Evolutionary conservation across 2,888 invertebrate genomes (phyloP).

Genomic region (Phengaris arion): DNA sequence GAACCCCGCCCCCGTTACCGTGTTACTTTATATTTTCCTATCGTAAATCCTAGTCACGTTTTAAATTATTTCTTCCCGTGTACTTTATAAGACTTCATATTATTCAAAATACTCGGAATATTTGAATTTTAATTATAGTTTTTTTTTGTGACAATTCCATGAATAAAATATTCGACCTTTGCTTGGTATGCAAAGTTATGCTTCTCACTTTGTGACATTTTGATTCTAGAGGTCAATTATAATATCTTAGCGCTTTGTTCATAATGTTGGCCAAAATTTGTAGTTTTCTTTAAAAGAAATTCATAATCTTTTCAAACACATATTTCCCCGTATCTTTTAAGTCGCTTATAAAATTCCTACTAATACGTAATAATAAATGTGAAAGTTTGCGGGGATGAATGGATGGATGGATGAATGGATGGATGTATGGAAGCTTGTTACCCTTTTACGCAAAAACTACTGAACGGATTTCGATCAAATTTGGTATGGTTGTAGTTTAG

Average conservation of each 20-base stretch:
- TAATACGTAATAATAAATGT: no score
- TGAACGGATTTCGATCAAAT: no score
- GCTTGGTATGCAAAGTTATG: slow-evolving; percentile 15
- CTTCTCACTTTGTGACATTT: slow-evolving; percentile 12
- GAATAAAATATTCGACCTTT: slow-evolving; percentile 23
- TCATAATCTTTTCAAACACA: no score
- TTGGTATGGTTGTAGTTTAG: no score
- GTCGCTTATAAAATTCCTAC: no score
- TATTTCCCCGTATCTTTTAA: no score
- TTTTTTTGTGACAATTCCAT: slow-evolving; percentile 23
- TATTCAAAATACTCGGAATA: slow-evolving; percentile 34
- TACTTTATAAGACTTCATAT: slow-evolving; percentile 37
- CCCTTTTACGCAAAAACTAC: no score
- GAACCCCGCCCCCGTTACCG: slow-evolving; percentile 37
- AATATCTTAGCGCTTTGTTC: not conserved
- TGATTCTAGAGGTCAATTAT: slow-evolving; percentile 4
- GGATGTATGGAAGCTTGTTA: no score
- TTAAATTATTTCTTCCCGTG: slow-evolving; percentile 47
- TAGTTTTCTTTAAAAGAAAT: not conserved
- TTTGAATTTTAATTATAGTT: slow-evolving; percentile 34
- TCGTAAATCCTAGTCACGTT: slow-evolving; percentile 52
- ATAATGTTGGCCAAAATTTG: slow-evolving; percentile 1
- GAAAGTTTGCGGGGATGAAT: no score
- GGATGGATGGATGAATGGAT: no score
- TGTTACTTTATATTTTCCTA: slow-evolving; percentile 45